phyloP scores from a whole-genome alignment of 2,797 vertebrate species.

The Pipistrellus pygmaeus region DNA sequence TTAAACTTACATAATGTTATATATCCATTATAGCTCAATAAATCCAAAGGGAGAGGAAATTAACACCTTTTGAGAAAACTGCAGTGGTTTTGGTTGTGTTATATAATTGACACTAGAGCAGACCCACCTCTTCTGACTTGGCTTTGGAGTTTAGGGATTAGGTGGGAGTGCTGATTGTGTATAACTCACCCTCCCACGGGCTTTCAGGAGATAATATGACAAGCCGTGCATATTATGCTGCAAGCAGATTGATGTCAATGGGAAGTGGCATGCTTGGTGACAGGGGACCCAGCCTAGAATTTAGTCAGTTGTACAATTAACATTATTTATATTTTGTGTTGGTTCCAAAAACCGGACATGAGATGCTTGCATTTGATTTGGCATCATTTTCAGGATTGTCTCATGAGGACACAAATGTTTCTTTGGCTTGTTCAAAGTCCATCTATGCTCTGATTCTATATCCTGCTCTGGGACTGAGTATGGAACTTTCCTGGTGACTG shows the following conservation, averaged over 20 bases:
- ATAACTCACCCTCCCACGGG: background rate
- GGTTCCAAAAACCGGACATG: background rate
- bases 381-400: background rate
- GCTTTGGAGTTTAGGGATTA: background rate
- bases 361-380: background rate
- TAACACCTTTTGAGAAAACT: background rate
- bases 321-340: background rate
- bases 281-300: background rate
- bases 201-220: background rate
- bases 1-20: background rate
- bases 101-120: background rate
- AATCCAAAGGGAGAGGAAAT: background rate
- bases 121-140: background rate
- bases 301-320: background rate
- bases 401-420: background rate
- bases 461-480: background rate
- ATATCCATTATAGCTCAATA: background rate
- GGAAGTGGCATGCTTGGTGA: background rate
- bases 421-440: background rate
- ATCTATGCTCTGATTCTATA: background rate
- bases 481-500: background rate
- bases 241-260: background rate
- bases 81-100: background rate
- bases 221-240: background rate
- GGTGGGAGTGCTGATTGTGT: background rate